These are phyloP conservation scores for Aricia agestis DNA, from an alignment of 1,140 invertebrate genomes.

Conservation along the genomic window DNA sequence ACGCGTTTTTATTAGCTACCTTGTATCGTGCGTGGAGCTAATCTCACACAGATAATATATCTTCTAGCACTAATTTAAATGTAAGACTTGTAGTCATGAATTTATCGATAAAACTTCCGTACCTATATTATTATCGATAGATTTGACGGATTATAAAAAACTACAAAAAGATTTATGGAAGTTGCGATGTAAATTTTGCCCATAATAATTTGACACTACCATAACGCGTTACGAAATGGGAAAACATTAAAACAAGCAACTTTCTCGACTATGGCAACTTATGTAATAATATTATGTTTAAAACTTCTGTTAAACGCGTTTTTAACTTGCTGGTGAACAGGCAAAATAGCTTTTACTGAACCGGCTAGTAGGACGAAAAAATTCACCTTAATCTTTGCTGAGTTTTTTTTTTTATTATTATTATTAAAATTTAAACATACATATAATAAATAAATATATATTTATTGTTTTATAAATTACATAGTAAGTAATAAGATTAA, in stretches of 20 bases:
- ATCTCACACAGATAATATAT: neutral
- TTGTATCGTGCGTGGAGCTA: neutral
- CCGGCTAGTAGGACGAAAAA: too few species aligned
- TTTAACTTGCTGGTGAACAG: neutral
- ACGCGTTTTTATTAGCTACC: neutral
- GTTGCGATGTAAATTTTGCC: neutral
- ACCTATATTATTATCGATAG: neutral
- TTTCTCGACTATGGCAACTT: neutral
- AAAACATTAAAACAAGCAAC: neutral
- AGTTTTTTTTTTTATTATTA: too few species aligned
- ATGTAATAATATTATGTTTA: neutral
- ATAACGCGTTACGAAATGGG: neutral
- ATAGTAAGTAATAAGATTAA: too few species aligned
- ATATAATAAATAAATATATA: too few species aligned
- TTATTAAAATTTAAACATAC: too few species aligned
- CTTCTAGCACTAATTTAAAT: conserved; percentile 3
- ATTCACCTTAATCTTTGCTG: too few species aligned
- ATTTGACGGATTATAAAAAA: neutral
- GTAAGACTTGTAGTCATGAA: neutral
- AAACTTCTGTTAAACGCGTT: neutral
- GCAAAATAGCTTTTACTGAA: too few species aligned
- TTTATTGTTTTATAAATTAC: too few species aligned
- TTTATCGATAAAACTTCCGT: neutral
- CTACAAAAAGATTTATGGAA: neutral
- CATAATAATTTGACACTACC: neutral